Conservation (phyloP, 1,140 invertebrate species). For the Drosophila eugracilis region DNA sequence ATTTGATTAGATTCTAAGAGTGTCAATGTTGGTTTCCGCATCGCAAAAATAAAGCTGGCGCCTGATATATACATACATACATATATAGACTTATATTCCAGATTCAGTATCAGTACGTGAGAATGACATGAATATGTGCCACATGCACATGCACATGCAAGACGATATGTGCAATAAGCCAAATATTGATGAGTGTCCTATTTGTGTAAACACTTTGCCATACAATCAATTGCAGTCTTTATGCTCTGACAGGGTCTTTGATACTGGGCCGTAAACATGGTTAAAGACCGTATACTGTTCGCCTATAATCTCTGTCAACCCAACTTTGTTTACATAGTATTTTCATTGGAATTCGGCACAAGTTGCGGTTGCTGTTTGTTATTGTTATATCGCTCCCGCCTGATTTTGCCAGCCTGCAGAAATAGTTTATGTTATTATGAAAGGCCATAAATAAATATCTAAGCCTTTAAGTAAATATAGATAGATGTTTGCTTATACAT, state of each 20-base stretch:
- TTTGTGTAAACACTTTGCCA: not conserved
- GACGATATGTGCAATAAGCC: not conserved
- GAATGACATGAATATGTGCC: not conserved
- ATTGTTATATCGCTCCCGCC: not conserved
- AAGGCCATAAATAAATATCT: not conserved
- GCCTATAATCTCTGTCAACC: slow-evolving; percentile 8
- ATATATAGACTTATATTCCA: too few relatives aligned
- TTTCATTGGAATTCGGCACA: slow-evolving; percentile 33
- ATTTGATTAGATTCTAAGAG: not conserved
- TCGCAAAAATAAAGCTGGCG: not conserved
- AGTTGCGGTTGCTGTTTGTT: slow-evolving; percentile 8
- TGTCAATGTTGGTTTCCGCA: not conserved
- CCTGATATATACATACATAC: slow-evolving; percentile 2
- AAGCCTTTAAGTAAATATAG: too few relatives aligned
- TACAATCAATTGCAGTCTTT: slow-evolving; percentile 17
- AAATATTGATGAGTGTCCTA: slow-evolving; percentile 3
- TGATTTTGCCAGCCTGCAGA: not conserved
- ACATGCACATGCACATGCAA: not conserved
- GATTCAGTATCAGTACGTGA: not conserved
- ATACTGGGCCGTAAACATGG: slow-evolving; percentile 25
- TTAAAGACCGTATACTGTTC: slow-evolving; percentile 9
- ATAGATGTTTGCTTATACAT: too few relatives aligned
- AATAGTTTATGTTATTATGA: not conserved
- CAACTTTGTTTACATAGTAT: slow-evolving; percentile 13
- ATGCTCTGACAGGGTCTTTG: slow-evolving; percentile 21